Conservation (phyloP, 2,113 vertebrate species). For the Etia nguti region DNA sequence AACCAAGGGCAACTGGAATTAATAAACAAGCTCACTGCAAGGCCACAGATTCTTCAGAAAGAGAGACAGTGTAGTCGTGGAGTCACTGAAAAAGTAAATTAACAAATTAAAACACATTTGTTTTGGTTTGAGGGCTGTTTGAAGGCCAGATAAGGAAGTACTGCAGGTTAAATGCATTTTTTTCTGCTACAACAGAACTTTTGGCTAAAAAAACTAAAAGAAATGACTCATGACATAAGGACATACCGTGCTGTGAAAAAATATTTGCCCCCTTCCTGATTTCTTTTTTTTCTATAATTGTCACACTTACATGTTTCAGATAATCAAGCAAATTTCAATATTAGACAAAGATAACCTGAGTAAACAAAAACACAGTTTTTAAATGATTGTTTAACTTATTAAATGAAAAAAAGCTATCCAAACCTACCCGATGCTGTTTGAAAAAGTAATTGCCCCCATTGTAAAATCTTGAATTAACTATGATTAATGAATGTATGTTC, state of each 20-base stretch:
- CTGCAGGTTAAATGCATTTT: background rate
- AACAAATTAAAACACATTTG: background rate
- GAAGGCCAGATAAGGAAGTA: background rate
- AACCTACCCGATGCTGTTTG: background rate
- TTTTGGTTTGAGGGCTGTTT: background rate
- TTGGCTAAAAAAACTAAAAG: background rate
- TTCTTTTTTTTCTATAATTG: background rate
- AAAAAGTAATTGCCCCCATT: background rate
- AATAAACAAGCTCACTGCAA: background rate
- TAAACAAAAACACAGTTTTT: background rate
- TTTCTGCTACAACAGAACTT: background rate
- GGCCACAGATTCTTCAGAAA: background rate
- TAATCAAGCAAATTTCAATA: background rate
- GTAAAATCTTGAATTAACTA: background rate
- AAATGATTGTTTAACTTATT: background rate
- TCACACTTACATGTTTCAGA: background rate
- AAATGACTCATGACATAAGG: background rate
- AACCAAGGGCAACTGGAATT: background rate
- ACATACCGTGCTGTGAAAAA: background rate
- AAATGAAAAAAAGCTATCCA: background rate
- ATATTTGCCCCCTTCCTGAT: background rate
- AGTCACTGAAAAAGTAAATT: background rate
- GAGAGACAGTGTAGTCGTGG: background rate
- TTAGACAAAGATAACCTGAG: accelerated
- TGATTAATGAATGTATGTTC: background rate